phyloP scores from a whole-genome alignment of 2,113 vertebrate species.

The Pelusios castaneus region DNA sequence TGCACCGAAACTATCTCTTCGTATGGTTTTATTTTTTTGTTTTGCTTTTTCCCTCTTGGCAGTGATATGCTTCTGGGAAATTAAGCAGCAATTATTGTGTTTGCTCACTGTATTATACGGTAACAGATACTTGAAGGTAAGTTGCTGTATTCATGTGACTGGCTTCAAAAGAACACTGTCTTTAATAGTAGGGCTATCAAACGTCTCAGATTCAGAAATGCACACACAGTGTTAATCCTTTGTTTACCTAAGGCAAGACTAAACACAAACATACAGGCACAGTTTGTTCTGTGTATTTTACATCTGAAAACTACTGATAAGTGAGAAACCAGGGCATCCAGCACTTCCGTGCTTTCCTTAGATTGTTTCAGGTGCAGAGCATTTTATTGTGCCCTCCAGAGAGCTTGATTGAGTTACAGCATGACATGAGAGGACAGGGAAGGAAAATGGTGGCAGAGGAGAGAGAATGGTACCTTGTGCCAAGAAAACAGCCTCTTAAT shows the following conservation, averaged over 20 bases:
- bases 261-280: background rate
- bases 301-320: conserved; percentile 16
- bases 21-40: fast-evolving
- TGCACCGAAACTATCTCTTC: conserved; percentile 20
- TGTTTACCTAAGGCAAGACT: conserved; percentile 57
- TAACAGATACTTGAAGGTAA: conserved; percentile 30
- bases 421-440: fast-evolving
- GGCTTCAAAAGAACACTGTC: background rate
- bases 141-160: conserved; percentile 1
- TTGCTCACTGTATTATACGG: conserved; percentile 30
- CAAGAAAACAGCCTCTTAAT: background rate
- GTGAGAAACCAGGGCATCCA: background rate
- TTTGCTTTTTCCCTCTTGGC: background rate
- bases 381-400: fast-evolving
- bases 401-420: background rate
- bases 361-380: fast-evolving
- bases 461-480: fast-evolving
- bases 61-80: conserved; percentile 30
- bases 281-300: background rate
- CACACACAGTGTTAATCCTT: conserved; percentile 1
- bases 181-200: background rate
- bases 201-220: conserved; percentile 1
- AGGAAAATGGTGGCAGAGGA: background rate
- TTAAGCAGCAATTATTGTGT: conserved; percentile 54
- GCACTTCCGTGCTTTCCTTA: fast-evolving